phyloP scores from a whole-genome alignment of 1,140 invertebrate species.

The Drosophila kepulauana region DNA sequence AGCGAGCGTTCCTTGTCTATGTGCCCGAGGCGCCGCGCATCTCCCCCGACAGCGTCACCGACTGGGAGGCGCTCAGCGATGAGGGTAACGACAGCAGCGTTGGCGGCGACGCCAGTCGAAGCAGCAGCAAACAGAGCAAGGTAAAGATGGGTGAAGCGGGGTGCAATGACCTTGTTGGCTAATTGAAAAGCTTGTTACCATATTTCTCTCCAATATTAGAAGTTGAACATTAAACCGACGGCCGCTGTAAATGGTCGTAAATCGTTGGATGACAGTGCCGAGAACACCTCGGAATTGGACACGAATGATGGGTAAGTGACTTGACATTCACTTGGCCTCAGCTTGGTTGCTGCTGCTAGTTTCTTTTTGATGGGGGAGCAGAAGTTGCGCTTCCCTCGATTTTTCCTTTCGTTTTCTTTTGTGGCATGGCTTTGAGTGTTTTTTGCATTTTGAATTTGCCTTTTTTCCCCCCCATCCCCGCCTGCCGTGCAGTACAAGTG shows the following conservation, averaged over 20 bases:
- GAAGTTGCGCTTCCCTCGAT: constrained; percentile 23
- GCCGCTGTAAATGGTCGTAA: constrained; percentile 64
- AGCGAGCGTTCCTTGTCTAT: constrained; percentile 88
- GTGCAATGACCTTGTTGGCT: constrained; percentile 6
- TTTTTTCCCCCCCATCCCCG: not conserved
- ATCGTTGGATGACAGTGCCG: constrained; percentile 75
- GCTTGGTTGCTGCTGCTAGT: constrained; percentile 7
- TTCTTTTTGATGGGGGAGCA: constrained; percentile 1
- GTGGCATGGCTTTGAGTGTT: constrained; percentile 69
- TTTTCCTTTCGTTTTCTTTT: constrained; percentile 33
- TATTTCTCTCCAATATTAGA: constrained; percentile 45
- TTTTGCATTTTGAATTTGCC: constrained; percentile 71
- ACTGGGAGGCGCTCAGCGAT: constrained; percentile 87
- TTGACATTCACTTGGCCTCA: constrained; percentile 45
- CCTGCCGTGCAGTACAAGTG: constrained; percentile 61
- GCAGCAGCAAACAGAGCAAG: constrained; percentile 55
- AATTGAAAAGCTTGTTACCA: constrained; percentile 33
- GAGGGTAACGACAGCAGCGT: constrained; percentile 52
- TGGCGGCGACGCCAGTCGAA: constrained; percentile 47
- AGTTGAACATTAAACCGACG: constrained; percentile 61
- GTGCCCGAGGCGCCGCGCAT: constrained; percentile 92
- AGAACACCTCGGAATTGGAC: constrained; percentile 80
- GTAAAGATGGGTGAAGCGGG: constrained; percentile 26
- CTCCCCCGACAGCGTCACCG: constrained; percentile 89
- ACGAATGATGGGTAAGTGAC: constrained; percentile 78